Evolutionary conservation across 1,140 invertebrate genomes (phyloP).

Genomic region (Drosophila varians): DNA sequence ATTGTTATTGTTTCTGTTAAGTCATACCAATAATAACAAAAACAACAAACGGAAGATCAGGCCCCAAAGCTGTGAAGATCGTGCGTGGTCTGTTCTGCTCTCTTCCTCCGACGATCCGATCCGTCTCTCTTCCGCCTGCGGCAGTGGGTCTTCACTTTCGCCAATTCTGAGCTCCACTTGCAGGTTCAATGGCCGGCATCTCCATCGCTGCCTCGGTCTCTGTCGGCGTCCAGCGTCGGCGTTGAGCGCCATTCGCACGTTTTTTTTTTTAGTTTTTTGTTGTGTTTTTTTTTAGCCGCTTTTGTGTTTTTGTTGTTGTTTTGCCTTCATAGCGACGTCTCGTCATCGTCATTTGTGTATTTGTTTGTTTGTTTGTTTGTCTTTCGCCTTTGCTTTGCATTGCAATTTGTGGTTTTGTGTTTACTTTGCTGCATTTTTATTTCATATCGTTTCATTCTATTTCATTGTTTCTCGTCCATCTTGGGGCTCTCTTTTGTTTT

Average conservation of each 20-base stretch:
- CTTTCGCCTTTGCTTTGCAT: conserved; percentile 39
- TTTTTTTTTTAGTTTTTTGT: conserved; percentile 27
- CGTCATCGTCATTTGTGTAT: conserved; percentile 26
- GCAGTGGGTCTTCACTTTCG: conserved; percentile 81
- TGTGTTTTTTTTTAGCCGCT: conserved; percentile 11
- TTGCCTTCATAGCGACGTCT: conserved; percentile 24
- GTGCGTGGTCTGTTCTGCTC: conserved; percentile 25
- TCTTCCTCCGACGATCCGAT: not conserved
- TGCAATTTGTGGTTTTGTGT: conserved; percentile 47
- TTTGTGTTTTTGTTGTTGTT: conserved; percentile 10
- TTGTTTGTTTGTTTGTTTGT: conserved; percentile 60
- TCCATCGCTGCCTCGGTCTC: conserved; percentile 7
- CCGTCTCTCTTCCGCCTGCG: conserved; percentile 53
- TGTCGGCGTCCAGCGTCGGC: conserved; percentile 16
- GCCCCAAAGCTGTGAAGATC: conserved; percentile 25
- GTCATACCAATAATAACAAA: conserved; percentile 50
- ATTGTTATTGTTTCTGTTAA: conserved; percentile 58
- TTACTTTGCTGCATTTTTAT: conserved; percentile 21
- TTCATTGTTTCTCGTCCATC: conserved; percentile 5
- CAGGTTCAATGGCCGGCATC: conserved; percentile 67
- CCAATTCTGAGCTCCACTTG: conserved; percentile 79
- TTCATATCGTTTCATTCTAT: conserved; percentile 54
- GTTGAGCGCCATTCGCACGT: conserved; percentile 74
- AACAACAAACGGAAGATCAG: not conserved
- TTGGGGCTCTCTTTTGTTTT: not conserved